Conservation (phyloP, 2,113 vertebrate genomes). For the Aphelocoma coerulescens region DNA sequence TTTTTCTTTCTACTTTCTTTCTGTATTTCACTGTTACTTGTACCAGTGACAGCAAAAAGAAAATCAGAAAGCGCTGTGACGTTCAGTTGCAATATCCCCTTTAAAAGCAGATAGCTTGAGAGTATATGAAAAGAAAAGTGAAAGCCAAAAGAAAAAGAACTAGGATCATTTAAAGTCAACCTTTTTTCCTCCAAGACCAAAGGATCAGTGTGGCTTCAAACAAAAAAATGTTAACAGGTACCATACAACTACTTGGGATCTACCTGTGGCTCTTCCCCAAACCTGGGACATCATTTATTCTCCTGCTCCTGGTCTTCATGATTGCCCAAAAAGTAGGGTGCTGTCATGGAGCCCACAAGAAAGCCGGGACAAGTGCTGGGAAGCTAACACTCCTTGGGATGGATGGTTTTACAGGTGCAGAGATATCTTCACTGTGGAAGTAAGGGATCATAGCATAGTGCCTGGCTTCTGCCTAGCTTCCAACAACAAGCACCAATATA, state of each 20-base stretch:
- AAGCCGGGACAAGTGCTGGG: not conserved
- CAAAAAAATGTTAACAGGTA: not conserved
- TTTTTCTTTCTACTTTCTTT: not conserved
- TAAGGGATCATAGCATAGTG: not conserved
- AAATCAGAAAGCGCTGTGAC: not conserved
- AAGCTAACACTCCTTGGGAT: not conserved
- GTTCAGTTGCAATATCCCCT: not conserved
- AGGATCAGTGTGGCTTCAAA: not conserved
- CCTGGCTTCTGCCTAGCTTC: not conserved
- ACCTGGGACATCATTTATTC: not conserved
- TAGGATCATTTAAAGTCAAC: not conserved
- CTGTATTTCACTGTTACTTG: not conserved
- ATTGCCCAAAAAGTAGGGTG: not conserved
- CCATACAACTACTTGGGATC: not conserved
- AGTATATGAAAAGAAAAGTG: not conserved
- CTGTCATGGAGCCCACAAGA: not conserved
- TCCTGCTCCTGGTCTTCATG: not conserved
- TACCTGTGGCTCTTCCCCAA: not conserved
- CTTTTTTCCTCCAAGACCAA: not conserved
- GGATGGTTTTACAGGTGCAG: not conserved
- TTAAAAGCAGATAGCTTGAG: not conserved
- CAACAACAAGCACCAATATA: fast-evolving
- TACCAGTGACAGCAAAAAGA: not conserved
- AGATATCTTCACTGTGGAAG: not conserved
- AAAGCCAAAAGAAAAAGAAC: not conserved